Evolutionary conservation across 53 echinoderm and acorn worm genomes (phyloP).

Genomic region (Temnopleurus reevesii): DNA sequence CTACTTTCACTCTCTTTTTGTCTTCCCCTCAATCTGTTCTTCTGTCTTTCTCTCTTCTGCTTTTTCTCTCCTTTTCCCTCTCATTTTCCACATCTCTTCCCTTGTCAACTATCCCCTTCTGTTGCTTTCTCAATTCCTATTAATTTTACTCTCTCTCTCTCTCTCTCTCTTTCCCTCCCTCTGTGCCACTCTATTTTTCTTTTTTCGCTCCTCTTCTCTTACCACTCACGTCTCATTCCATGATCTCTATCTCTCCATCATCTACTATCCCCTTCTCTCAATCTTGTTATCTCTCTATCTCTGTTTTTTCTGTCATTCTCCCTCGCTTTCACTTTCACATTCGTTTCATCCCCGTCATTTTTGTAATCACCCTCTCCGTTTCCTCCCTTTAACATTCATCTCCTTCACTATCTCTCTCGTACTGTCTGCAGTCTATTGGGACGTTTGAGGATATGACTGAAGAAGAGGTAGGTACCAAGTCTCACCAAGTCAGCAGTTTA

Average conservation of each 20-base stretch:
- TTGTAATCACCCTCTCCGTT: background rate
- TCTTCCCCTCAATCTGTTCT: background rate
- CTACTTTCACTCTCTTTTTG: background rate
- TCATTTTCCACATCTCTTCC: background rate
- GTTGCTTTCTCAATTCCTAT: background rate
- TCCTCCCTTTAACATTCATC: no score
- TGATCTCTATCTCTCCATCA: background rate
- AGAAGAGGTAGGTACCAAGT: conserved; percentile 72
- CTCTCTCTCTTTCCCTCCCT: background rate
- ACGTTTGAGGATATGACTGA: conserved; percentile 84
- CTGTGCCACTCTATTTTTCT: background rate
- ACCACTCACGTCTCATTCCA: background rate
- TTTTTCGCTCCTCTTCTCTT: no score
- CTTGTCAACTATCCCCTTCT: background rate
- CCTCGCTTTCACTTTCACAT: background rate
- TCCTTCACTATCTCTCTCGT: background rate
- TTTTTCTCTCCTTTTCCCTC: background rate
- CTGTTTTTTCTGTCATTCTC: background rate
- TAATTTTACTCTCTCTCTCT: background rate
- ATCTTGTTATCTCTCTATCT: background rate
- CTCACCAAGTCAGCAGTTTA: no score
- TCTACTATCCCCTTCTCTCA: background rate
- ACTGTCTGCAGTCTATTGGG: conserved; percentile 69
- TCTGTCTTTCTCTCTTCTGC: background rate
- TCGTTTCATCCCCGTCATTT: background rate